Evolutionary conservation across 2,888 invertebrate species (phyloP).

Genomic region (Caenorhabditis sp.): DNA sequence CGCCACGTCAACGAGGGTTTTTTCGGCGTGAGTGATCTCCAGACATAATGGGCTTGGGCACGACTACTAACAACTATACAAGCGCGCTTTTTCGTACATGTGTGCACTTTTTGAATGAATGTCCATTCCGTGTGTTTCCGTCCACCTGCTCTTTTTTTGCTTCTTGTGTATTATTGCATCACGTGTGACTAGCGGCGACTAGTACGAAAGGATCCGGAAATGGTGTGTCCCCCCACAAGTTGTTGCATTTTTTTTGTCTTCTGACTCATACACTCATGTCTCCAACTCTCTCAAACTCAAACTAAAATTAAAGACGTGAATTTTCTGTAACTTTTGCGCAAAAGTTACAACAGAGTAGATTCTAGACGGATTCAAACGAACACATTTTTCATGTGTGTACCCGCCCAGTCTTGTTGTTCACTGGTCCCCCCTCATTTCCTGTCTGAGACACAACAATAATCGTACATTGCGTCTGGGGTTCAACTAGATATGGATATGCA

Average conservation of each 20-base stretch:
- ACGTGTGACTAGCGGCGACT: conserved; percentile 35
- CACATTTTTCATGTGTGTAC: no score
- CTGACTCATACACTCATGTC: no score
- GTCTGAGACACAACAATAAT: conserved; percentile 38
- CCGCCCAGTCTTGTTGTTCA: not conserved
- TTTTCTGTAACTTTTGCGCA: no score
- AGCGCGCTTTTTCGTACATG: conserved; percentile 45
- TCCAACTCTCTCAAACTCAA: no score
- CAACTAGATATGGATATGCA: not conserved
- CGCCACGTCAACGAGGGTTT: conserved; percentile 71
- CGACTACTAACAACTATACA: conserved; percentile 28
- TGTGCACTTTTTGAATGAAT: conserved; percentile 54
- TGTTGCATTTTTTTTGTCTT: conserved; percentile 2
- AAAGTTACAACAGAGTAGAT: no score
- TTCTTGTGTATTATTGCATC: conserved; percentile 38
- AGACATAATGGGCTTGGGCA: conserved; percentile 12
- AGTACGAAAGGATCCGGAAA: conserved; percentile 49
- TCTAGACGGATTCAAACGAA: no score
- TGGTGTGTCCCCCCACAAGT: conserved; percentile 47
- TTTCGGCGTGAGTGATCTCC: conserved; percentile 67
- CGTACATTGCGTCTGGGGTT: conserved; percentile 5
- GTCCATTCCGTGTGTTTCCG: conserved; percentile 48
- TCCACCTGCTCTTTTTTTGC: conserved; percentile 31
- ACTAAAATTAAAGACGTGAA: no score
- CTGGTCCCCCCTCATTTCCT: no score